Conservation (phyloP, 2,888 invertebrate species). For the Eubasilissa splendida region DNA sequence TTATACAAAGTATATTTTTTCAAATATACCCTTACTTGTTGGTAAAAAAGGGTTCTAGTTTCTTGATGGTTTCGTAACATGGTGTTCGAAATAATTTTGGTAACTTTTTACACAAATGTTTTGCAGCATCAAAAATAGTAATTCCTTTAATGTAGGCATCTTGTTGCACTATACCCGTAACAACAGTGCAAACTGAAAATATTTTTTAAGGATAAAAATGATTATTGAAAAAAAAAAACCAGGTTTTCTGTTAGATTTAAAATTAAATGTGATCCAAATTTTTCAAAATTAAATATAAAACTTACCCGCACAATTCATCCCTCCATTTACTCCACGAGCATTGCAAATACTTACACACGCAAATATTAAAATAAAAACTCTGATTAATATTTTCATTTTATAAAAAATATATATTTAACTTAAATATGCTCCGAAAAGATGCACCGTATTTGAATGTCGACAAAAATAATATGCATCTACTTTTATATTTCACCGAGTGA, state of each 20-base stretch:
- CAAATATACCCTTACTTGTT: constrained; percentile 58
- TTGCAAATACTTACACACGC: background rate
- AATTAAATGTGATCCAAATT: background rate
- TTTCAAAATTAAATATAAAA: constrained; percentile 16
- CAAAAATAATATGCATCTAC: no score
- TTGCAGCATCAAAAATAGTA: constrained; percentile 60
- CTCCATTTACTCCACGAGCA: constrained; percentile 55
- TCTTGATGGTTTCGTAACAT: constrained; percentile 59
- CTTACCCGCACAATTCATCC: constrained; percentile 56
- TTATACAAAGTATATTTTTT: constrained; percentile 18
- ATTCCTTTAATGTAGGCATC: constrained; percentile 61
- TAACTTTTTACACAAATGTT: constrained; percentile 60
- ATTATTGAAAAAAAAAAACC: no score
- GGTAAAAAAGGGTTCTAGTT: constrained; percentile 60
- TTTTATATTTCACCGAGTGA: background rate
- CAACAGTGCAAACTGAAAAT: constrained; percentile 56
- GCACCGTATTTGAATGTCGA: no score
- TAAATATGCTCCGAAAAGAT: no score
- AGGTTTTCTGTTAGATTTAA: no score
- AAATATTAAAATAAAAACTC: constrained; percentile 22
- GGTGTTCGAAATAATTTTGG: constrained; percentile 58
- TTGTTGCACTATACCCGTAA: constrained; percentile 55
- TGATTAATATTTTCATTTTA: constrained; percentile 3
- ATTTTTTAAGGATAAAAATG: background rate
- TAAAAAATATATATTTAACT: no score